Evolutionary conservation across 2,888 invertebrate genomes (phyloP), one percentile per base, ranked within the genome.

Genomic region (Phaedon cochleariae): DNA sequence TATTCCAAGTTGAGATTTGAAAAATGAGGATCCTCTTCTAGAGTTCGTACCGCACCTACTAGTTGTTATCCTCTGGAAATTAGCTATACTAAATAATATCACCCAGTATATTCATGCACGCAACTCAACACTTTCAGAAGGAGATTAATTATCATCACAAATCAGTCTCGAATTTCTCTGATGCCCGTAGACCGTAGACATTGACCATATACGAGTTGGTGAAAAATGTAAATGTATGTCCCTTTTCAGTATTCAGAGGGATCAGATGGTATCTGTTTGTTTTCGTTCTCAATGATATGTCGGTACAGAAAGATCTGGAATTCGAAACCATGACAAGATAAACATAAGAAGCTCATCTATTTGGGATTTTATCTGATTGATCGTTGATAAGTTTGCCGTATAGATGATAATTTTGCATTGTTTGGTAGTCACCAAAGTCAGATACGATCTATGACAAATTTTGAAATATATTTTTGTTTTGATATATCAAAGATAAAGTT

Each of bases 91-190:
- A n/a, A n/a, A n/a, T 26, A 26, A 5, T 18, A 45, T 12, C 18
- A 46, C 29, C 45, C 57, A 45, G 45, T 57, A 10, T 10, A 10
- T 10, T 26, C 48, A 52, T 52, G 12, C 21, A 10, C 12, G 6
- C 53, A 65, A 46, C 48, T 58, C 61, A 52, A 65, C 57, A 57
- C 57, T 52, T 57, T 46, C 17, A n/a, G 1, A 54, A 48, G 52
- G 31, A 65, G 60, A 65, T 65, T 61, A 61, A 65, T 65, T 61
- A 65, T 61, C 51, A 57, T 52, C 26, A 15, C 45, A 31, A 15
- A 34, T 49, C 57, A 60, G 60, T 65, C 20, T 65, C 60, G 65
- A 58, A 51, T 65, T 61, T 65, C 65, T 45, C 12, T 46, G 31
- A 54, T 48, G 10, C 21, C 51, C 31, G 34, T 54, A 31, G 31